Evolutionary conservation across 2,888 invertebrate genomes (phyloP), one percentile per base, ranked within the genome.

Genomic region (Tupiocoris notatus): DNA sequence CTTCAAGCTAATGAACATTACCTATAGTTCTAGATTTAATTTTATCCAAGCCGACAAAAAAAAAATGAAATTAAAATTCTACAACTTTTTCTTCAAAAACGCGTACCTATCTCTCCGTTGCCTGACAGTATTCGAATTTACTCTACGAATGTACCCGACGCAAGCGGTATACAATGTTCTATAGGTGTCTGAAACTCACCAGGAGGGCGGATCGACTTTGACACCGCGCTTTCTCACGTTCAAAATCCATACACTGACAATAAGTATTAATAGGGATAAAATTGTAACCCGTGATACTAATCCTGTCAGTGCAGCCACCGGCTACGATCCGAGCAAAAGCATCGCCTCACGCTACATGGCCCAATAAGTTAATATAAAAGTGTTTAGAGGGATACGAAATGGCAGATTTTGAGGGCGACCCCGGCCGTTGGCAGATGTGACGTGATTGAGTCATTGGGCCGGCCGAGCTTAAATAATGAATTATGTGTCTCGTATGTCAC

Each of bases 301-400:
- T 73, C 73, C 62, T 12, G 59, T 70, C 70, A 70, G 58, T 17
- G 24, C 59, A 63, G 73, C 63, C 75, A 65, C 68, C 68, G 68
- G 21, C 75, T 75, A 64, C 57, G 75, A 75, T 75, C 75, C 65
- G 18, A 75, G 64, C 54, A 73, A 18, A 62, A 62, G 64, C 70
- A 59, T 70, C 61, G 59, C 21, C 25, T 9, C 54, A 18, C 17
- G 54, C 62, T 54, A 61, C 62, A 73, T 58, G 75, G 75, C 64
- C 75, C 75, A 75, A 75, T 75, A 75, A 75, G 65, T 75, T 75
- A 75, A 75, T 75, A 75, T 75, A 75, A 75, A 75, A 75, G 75
- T 75, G 59, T 75, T 75, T 75, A 65, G 63, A 12, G 71, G 23
- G 2, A n/a, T n/a, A n/a, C n/a, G n/a, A n/a, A 17, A 63, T 21